A percentile compares a stretch with the other conserved stretches of the same genome.
Evolutionary conservation across 2,797 vertebrate species (phyloP).

Genomic region (Limosa lapponica): DNA sequence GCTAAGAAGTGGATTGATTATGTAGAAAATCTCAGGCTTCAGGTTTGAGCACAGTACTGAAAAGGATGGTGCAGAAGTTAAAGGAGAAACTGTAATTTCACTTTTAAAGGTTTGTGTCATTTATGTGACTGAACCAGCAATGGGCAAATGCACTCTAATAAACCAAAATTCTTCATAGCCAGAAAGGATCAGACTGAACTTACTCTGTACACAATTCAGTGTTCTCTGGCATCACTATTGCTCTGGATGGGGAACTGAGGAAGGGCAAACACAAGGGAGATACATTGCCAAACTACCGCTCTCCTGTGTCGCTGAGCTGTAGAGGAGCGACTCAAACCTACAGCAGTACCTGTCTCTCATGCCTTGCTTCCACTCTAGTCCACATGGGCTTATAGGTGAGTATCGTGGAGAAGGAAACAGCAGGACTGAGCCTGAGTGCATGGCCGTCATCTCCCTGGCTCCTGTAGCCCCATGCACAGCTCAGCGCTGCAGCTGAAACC

Average conservation of each 20-base stretch:
- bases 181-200: not conserved
- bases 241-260: not conserved
- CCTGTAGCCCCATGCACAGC: not conserved
- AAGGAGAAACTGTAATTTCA: not conserved
- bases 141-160: not conserved
- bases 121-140: not conserved
- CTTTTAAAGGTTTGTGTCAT: not conserved
- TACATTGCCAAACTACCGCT: not conserved
- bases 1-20: not conserved
- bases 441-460: not conserved
- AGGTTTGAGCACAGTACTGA: not conserved
- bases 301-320: not conserved
- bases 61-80: not conserved
- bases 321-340: fast-evolving
- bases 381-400: not conserved
- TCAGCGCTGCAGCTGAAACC: not conserved
- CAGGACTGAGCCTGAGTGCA: not conserved
- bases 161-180: not conserved
- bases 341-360: not conserved
- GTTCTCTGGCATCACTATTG: not conserved
- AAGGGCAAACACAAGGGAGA: not conserved
- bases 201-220: not conserved
- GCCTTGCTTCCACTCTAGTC: not conserved
- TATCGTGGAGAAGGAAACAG: not conserved
- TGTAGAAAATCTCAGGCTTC: not conserved